Evolutionary conservation across 1,140 invertebrate genomes (phyloP).

Genomic region (Neotoxoptera formosana): DNA sequence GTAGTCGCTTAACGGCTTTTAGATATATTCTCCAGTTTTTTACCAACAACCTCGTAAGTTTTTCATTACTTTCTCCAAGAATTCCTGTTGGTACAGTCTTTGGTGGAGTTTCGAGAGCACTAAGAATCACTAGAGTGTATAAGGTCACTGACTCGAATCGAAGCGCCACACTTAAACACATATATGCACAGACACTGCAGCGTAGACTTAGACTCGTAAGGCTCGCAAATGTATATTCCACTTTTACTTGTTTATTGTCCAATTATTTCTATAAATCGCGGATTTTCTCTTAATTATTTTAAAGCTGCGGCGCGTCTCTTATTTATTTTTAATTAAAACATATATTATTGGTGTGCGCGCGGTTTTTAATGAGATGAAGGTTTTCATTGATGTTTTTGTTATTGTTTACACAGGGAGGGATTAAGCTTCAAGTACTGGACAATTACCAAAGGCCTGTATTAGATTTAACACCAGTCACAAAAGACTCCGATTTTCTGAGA

Average conservation of each 20-base stretch:
- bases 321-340: background rate
- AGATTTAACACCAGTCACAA: slow-evolving; percentile 82
- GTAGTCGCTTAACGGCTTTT: background rate
- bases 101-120: slow-evolving; percentile 37
- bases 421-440: slow-evolving; percentile 83
- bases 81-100: background rate
- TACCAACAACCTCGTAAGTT: background rate
- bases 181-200: background rate
- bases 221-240: background rate
- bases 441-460: slow-evolving; percentile 79
- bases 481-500: slow-evolving; percentile 79
- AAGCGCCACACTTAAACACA: slow-evolving; percentile 1
- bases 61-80: slow-evolving; percentile 44
- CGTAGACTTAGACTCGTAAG: background rate
- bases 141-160: slow-evolving; percentile 43
- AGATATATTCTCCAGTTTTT: slow-evolving; percentile 41
- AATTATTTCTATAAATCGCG: slow-evolving; percentile 10
- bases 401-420: slow-evolving; percentile 77
- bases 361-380: background rate
- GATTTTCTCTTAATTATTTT: slow-evolving; percentile 7
- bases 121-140: slow-evolving; percentile 32
- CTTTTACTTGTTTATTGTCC: background rate
- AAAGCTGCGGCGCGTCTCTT: background rate
- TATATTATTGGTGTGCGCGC: background rate
- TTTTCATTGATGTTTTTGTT: background rate